Evolutionary conservation across 2,888 invertebrate genomes (phyloP), one percentile per base, ranked within the genome.

Genomic region (Tachina lurida): DNA sequence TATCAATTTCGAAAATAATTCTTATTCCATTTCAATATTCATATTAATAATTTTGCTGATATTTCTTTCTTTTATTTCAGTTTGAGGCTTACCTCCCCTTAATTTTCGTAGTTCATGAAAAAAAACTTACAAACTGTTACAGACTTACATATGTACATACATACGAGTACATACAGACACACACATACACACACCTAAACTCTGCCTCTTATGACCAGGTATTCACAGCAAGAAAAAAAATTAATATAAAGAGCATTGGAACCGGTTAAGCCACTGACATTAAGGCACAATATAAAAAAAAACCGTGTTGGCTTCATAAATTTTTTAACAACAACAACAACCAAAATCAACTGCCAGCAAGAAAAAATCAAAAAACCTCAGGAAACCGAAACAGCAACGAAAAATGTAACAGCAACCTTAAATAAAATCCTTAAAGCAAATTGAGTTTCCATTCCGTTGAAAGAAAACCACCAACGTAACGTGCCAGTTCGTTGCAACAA

Each of bases 251-350:
- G 84, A 77, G 67, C 74, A 85, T 58, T 86, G 86, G 77, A 86
- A 86, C 86, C 86, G 86, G 86, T 86, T 86, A 73, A 79, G 86
- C 79, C 83, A 83, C 83, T 86, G 86, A 80, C 86, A 86, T 83
- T 77, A 83, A 83, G 62, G 54, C 31, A 70, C 54, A 83, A 52
- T 63, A 54, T 70, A 65, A 22, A 76, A 74, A 67, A 73, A 81
- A 77, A 77, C 49, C 68, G 74, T 68, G 84, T 77, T 81, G 84
- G 77, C 56, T 81, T 73, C 62, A 81, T 74, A 74, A 62, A 60
- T 49, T 68, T 75, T 75, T 75, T 67, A 31, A 31, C 31, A 31
- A 70, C 67, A 71, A 74, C 70, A 71, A 74, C 70, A 65, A 54
- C 60, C 31, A 73, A 84, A 76, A 47, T 12, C 19, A 54, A 49